Evolutionary conservation across 2,888 invertebrate genomes (phyloP).

Genomic region (Julus scanicus): DNA sequence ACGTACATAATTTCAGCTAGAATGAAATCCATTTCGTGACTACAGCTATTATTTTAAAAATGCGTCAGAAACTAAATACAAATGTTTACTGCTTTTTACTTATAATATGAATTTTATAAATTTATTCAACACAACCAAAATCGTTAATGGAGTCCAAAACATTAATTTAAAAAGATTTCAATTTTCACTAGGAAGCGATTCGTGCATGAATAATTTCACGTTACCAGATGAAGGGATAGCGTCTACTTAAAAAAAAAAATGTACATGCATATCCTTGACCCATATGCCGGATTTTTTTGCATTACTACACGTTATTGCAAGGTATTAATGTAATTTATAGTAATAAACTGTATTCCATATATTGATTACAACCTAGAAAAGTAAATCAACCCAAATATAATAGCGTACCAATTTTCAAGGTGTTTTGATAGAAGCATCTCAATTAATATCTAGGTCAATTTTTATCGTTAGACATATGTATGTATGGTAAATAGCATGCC

Average conservation of each 20-base stretch:
- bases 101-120: neutral
- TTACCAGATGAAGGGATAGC: neutral
- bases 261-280: neutral
- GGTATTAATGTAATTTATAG: neutral
- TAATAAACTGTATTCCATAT: neutral
- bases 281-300: neutral
- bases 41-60: too few relatives aligned
- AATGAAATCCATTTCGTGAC: too few relatives aligned
- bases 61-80: too few relatives aligned
- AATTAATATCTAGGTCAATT: neutral
- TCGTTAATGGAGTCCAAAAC: neutral
- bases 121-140: neutral
- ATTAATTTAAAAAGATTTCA: neutral
- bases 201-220: neutral
- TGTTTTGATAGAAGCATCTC: neutral
- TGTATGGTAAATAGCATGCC: neutral
- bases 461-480: neutral
- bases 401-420: neutral
- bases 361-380: neutral
- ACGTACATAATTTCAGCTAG: too few relatives aligned
- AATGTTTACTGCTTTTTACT: too few relatives aligned
- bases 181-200: neutral
- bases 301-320: neutral
- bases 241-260: neutral
- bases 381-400: neutral